Evolutionary conservation across 53 echinoderm and acorn worm genomes (phyloP), one percentile per base, ranked within the genome.

Genomic region (Mesocentrotus franciscanus): DNA sequence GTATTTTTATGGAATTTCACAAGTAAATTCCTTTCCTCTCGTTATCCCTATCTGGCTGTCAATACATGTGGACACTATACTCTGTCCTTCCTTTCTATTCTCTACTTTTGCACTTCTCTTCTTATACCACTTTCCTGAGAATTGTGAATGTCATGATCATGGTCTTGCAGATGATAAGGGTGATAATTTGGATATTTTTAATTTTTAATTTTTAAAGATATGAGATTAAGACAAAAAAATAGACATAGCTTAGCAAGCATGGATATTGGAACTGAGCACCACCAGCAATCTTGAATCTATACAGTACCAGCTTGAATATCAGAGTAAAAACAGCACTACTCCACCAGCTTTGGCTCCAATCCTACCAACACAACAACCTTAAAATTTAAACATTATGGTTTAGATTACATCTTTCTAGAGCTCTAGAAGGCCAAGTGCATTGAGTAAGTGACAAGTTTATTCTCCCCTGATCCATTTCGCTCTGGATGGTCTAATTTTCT

Each of bases 401-500:
- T 57, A 29, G 90, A 90, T 90, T 90, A 90, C 90, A 90, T 33
- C 61, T 60, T 90, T 60, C 60, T 1, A 57, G 56, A 60, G 60
- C 32, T 13, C 90, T 60, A 9, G 60, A 92, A 92, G 70, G 70
- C 92, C 92, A 92, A 92, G 92, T 70, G 68, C 70, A 39, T 1
- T 42, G 66, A 16, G 70, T 35, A 92, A 92, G 64, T 62, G 92
- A 92, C 90, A 90, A 26, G 70, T 70, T 92, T 93, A 49, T 93
- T 74, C 72, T 74, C 56, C 42, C 59, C 75, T 30, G 33, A 93
- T 76, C 78, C 56, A 74, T 22, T 39, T 70, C 61, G 27, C 71
- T 32, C 93, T 74, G 9, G 78, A 93, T 76, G 93, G 56, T 93
- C 78, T 56, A 93, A 93, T 93, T 93, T 93, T 75, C 93, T n/a